Percentiles rank a stretch among this genome's conserved stretches.
phyloP scores from a whole-genome alignment of 2,888 invertebrate genomes.

The Thereva nobilitata region DNA sequence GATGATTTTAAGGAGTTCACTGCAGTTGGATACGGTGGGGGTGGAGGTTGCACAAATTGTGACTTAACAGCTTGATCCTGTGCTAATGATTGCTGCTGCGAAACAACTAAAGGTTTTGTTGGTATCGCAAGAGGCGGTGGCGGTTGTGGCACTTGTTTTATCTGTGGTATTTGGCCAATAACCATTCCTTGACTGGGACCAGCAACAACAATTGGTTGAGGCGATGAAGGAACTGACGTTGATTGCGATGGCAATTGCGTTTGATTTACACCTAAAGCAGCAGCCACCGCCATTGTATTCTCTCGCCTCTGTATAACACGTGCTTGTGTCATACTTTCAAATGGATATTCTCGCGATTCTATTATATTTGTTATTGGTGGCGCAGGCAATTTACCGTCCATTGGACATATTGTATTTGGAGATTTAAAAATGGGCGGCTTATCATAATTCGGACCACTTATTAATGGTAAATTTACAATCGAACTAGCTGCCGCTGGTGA shows the following conservation, averaged over 20 bases:
- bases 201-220: constrained; percentile 21
- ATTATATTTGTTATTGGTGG: constrained; percentile 59
- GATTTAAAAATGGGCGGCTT: constrained; percentile 64
- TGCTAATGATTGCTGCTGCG: constrained; percentile 23
- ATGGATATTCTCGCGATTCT: constrained; percentile 72
- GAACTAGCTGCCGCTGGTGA: constrained; percentile 44
- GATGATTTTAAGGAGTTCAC: constrained; percentile 34
- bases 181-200: constrained; percentile 23
- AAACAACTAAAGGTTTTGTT: constrained; percentile 24
- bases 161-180: constrained; percentile 5
- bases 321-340: constrained; percentile 89
- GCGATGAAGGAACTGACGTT: constrained; percentile 10
- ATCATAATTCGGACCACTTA: constrained; percentile 41
- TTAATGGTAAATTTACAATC: constrained; percentile 9
- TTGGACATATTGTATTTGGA: constrained; percentile 87
- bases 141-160: constrained; percentile 15
- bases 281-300: constrained; percentile 60
- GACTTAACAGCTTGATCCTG: constrained; percentile 47
- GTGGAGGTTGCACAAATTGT: constrained; percentile 53
- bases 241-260: constrained; percentile 17
- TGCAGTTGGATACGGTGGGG: constrained; percentile 55
- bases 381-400: constrained; percentile 71
- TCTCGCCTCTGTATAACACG: constrained; percentile 81
- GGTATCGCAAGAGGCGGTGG: constrained; percentile 37
- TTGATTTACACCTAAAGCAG: constrained; percentile 43